Evolutionary conservation across 2,113 vertebrate species (phyloP), one percentile per base, ranked within the genome.

Genomic region (Sapajus apella): DNA sequence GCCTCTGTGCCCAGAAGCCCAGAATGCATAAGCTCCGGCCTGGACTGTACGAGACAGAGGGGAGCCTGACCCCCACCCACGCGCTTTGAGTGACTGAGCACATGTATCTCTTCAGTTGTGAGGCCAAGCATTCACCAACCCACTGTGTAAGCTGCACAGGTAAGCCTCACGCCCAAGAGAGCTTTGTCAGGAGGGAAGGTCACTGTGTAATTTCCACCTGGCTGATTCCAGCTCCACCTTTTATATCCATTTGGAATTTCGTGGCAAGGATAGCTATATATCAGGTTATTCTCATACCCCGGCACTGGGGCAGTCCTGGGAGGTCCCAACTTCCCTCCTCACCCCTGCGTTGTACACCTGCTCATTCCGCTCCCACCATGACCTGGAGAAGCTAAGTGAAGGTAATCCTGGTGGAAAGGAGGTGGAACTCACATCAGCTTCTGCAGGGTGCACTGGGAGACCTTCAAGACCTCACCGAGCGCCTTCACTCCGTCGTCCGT

Each of bases 401-500:
- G n/a, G 13, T 0, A 27, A 3, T 35, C 1, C 13, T 6, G 8
- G 16, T 7, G 27, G 61, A 50, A 23, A n/a, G 17, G n/a, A 11
- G 80, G 45, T 0, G 0, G 2, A 2, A 37, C 96, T 97, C 91
- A 97, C 95, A 45, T 43, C 11, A 97, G 76, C 84, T 25, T 94
- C 43, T 61, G 17, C 81, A 97, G 93, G 2, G 5, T 0, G n/a
- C 95, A 94, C 2, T 1, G 10, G 0, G 75, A 3, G 47, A 1
- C 40, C 9, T 0, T 55, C 72, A 97, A 6, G 86, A 58, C 64
- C 0, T 75, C 61, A 0, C 96, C 70, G n/a, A 97, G 91, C 0
- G 6, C 0, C 8, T 0, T 50, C 14, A 83, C 0, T 17, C 70
- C 77, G 8, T 13, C 3, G 3, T 32, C 32, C 0, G 8, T 8